Conservation (phyloP, 2,797 vertebrate species). For the Tinamus major region DNA sequence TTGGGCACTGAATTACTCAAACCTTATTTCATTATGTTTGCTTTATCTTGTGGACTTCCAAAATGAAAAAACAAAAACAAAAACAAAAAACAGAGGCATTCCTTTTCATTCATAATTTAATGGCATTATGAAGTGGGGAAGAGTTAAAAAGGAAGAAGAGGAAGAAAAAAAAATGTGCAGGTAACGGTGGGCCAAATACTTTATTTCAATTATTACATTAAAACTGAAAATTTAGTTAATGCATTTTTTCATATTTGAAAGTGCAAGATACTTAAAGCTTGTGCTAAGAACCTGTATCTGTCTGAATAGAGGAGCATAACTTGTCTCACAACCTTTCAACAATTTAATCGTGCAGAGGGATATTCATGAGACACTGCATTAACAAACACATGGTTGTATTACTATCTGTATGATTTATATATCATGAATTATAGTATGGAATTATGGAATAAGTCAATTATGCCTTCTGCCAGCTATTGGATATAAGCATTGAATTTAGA, state of each 20-base stretch:
- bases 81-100: not conserved
- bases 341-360: not conserved
- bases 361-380: not conserved
- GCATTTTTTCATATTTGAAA: not conserved
- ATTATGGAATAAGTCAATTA: not conserved
- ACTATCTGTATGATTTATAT: not conserved
- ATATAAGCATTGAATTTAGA: conserved; percentile 12
- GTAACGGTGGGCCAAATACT: not conserved
- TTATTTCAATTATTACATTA: not conserved
- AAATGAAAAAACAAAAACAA: not conserved
- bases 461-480: not conserved
- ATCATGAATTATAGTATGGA: not conserved
- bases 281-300: not conserved
- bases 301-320: not conserved
- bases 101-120: not conserved
- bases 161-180: not conserved
- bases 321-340: not conserved
- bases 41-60: not conserved
- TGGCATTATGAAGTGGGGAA: not conserved
- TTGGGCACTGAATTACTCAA: not conserved
- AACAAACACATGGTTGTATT: not conserved
- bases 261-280: not conserved
- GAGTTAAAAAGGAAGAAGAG: not conserved
- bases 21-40: not conserved
- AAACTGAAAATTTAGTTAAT: not conserved